Conservation (phyloP, 35 echinoderm and acorn worm species). For the Anneissia japonica region DNA sequence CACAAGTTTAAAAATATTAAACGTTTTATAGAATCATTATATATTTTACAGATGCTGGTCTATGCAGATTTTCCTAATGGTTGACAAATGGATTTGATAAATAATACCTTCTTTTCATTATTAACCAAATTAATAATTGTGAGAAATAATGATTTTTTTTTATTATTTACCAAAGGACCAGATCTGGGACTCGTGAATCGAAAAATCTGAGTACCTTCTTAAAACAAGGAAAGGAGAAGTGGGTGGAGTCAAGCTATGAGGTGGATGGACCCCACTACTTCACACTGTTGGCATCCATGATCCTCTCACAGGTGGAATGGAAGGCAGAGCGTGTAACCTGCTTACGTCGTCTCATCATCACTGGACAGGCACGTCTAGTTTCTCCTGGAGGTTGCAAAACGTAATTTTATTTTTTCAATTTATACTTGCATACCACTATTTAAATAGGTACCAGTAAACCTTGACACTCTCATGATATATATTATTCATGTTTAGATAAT, state of each 20-base stretch:
- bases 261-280: conserved; percentile 88
- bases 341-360: conserved; percentile 61
- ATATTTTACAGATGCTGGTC: too few species aligned
- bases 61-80: too few species aligned
- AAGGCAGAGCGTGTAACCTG: conserved; percentile 51
- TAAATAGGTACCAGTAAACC: too few species aligned
- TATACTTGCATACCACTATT: background rate
- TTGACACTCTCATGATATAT: too few species aligned
- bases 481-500: too few species aligned
- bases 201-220: conserved; percentile 74
- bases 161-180: conserved; percentile 53
- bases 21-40: too few species aligned
- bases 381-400: conserved; percentile 55
- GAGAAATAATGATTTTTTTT: background rate
- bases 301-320: conserved; percentile 79
- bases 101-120: too few species aligned
- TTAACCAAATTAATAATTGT: too few species aligned
- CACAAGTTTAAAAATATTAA: too few species aligned
- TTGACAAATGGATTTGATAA: too few species aligned
- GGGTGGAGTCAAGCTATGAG: conserved; percentile 88
- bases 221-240: conserved; percentile 73
- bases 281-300: conserved; percentile 41
- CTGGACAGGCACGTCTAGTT: conserved; percentile 70
- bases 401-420: conserved; percentile 22
- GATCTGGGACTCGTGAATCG: conserved; percentile 81